Evolutionary conservation across 1,140 invertebrate species (phyloP).

Genomic region (Leucophenga varia): DNA sequence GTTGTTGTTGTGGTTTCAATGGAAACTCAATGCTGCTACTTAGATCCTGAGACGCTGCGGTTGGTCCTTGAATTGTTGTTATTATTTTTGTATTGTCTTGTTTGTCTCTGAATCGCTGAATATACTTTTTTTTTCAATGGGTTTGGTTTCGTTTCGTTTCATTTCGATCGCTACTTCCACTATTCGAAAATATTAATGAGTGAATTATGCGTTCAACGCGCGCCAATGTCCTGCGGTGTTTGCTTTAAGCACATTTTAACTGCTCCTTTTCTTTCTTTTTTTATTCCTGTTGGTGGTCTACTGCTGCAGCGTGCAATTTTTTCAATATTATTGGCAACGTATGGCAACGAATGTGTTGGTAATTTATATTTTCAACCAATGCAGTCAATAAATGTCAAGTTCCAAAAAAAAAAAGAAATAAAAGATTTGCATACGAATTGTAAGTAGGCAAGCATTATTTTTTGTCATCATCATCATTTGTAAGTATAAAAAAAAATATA

Average conservation of each 20-base stretch:
- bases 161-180: too few species aligned
- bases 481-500: slow-evolving; percentile 7
- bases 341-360: too few species aligned
- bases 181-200: slow-evolving; percentile 26
- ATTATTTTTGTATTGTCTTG: too few species aligned
- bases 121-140: too few species aligned
- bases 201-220: slow-evolving; percentile 38
- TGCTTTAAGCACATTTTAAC: too few species aligned
- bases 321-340: slow-evolving; percentile 1
- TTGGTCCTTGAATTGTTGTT: slow-evolving; percentile 32
- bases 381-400: slow-evolving; percentile 54
- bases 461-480: slow-evolving; percentile 1
- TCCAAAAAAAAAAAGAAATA: too few species aligned
- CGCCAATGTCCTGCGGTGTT: slow-evolving; percentile 41
- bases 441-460: too few species aligned
- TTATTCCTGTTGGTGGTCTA: neutral
- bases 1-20: slow-evolving; percentile 1
- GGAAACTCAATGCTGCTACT: slow-evolving; percentile 9
- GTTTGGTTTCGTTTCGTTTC: too few species aligned
- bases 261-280: slow-evolving; percentile 4
- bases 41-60: slow-evolving; percentile 29
- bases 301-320: slow-evolving; percentile 2
- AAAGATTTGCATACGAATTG: too few species aligned
- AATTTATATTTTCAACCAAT: slow-evolving; percentile 49
- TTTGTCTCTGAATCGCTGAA: too few species aligned